Evolutionary conservation across 1,140 invertebrate species (phyloP).

Genomic region (Nasonia longicornis): DNA sequence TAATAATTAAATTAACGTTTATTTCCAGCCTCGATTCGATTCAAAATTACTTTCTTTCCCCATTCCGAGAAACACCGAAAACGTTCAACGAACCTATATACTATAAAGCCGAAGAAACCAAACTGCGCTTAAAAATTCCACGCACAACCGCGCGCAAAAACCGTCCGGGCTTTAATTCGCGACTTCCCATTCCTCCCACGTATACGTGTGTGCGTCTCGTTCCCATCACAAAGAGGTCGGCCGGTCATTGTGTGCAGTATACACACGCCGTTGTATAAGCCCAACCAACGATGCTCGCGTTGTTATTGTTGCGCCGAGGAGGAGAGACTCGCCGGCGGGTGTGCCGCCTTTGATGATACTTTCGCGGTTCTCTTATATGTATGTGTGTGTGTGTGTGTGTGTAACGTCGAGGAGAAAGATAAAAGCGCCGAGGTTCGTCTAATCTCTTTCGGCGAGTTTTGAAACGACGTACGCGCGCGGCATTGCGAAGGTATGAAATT

Average conservation of each 20-base stretch:
- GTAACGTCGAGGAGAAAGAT: too few species aligned
- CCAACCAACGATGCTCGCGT: background rate
- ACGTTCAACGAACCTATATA: too few species aligned
- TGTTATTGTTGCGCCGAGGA: background rate
- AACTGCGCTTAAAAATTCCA: background rate
- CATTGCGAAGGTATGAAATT: too few species aligned
- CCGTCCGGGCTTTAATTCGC: conserved; percentile 53
- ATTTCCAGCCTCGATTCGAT: too few species aligned
- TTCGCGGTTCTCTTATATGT: background rate
- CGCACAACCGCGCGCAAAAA: background rate
- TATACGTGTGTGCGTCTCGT: conserved; percentile 19
- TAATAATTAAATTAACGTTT: too few species aligned
- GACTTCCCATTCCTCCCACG: conserved; percentile 62
- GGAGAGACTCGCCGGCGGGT: background rate
- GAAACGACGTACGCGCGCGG: too few species aligned
- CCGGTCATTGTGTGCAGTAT: background rate
- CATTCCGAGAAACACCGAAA: too few species aligned
- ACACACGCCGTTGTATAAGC: background rate
- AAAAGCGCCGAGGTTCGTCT: too few species aligned
- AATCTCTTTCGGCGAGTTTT: too few species aligned
- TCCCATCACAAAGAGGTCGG: conserved; percentile 53
- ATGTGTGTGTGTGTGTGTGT: too few species aligned
- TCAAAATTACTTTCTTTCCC: too few species aligned
- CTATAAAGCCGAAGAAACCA: background rate
- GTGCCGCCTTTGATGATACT: background rate